Evolutionary conservation across 2,797 vertebrate species (phyloP).

Genomic region (Synaphobranchus kaupii): DNA sequence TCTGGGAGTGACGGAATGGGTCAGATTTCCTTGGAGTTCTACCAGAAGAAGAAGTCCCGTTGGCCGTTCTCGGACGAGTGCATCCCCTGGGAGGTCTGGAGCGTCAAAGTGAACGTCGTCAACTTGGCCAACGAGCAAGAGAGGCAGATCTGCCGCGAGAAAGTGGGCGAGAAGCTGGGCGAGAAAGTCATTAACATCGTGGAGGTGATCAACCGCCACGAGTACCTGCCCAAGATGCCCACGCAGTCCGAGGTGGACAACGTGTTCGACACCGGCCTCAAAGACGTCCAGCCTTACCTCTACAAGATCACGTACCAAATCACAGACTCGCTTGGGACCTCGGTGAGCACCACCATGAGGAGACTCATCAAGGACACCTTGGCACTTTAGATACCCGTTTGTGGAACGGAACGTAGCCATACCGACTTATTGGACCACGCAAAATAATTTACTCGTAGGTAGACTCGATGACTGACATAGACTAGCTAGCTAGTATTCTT

Average conservation of each 20-base stretch:
- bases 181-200: constrained; percentile 98
- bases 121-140: constrained; percentile 96
- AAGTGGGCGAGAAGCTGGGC: constrained; percentile 95
- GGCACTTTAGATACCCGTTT: constrained; percentile 74
- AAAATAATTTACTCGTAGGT: neutral
- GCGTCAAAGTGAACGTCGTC: constrained; percentile 96
- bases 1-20: constrained; percentile 92
- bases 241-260: constrained; percentile 98
- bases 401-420: neutral
- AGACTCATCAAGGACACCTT: constrained; percentile 96
- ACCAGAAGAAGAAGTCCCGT: constrained; percentile 97
- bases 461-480: neutral
- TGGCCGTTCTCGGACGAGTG: constrained; percentile 98
- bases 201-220: constrained; percentile 96
- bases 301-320: constrained; percentile 97
- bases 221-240: constrained; percentile 99
- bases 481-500: neutral
- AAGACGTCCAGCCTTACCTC: constrained; percentile 96
- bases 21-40: constrained; percentile 96
- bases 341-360: constrained; percentile 96
- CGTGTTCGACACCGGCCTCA: constrained; percentile 93
- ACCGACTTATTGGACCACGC: neutral
- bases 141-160: constrained; percentile 96
- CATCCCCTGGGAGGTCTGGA: constrained; percentile 98
- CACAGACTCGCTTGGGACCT: constrained; percentile 92